These are phyloP conservation scores for Norana najaformis DNA, from an alignment of 2,888 invertebrate species.

Conservation along the genomic window DNA sequence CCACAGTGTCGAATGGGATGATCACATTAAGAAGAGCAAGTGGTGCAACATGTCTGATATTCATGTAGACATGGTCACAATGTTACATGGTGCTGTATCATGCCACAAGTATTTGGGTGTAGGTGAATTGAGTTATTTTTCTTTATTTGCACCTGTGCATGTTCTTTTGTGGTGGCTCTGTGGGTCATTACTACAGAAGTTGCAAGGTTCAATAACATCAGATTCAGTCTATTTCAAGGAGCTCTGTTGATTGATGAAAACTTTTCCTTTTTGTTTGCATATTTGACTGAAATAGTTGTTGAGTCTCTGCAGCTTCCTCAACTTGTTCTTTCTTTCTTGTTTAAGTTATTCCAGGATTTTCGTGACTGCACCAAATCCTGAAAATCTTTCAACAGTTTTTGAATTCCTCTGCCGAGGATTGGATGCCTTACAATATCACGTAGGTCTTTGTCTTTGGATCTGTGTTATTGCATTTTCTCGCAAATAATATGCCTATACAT, in stretches of 20 bases:
- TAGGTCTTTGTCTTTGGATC: constrained; percentile 41
- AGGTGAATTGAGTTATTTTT: too few species aligned
- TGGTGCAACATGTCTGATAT: too few species aligned
- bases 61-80: too few species aligned
- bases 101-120: too few species aligned
- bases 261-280: background rate
- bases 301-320: background rate
- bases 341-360: constrained; percentile 85
- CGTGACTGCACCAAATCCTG: constrained; percentile 95
- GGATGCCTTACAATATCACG: constrained; percentile 81
- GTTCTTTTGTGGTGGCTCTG: background rate
- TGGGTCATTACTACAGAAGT: background rate
- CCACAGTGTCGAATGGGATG: too few species aligned
- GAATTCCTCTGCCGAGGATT: constrained; percentile 94
- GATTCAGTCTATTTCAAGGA: background rate
- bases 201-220: background rate
- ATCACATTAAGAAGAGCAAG: too few species aligned
- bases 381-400: constrained; percentile 94
- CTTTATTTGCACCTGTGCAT: too few species aligned
- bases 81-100: too few species aligned
- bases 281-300: background rate
- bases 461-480: background rate
- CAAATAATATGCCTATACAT: background rate
- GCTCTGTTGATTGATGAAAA: background rate
- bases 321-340: background rate